Conservation (phyloP, 2,113 vertebrate genomes). For the Cettia cetti region DNA sequence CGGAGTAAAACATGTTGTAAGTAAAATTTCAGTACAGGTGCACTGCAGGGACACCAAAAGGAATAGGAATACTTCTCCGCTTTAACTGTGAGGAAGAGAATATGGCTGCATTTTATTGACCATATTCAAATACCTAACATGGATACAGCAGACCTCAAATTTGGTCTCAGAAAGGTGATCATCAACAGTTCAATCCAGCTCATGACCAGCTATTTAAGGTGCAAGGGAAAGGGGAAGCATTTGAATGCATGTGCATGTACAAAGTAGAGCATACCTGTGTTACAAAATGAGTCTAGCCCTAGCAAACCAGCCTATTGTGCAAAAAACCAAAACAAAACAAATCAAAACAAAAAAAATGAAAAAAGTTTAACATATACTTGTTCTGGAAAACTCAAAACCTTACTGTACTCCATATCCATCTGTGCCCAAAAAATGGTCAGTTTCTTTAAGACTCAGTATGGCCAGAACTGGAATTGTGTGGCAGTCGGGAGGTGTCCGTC, state of each 20-base stretch:
- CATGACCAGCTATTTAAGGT: not conserved
- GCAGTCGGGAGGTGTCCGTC: fast-evolving
- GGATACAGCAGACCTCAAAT: not conserved
- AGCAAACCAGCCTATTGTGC: not conserved
- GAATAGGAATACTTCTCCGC: not conserved
- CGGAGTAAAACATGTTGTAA: not conserved
- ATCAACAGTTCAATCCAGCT: too few relatives aligned
- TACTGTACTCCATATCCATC: not conserved
- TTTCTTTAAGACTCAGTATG: fast-evolving
- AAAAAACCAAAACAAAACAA: too few relatives aligned
- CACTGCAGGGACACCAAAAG: not conserved
- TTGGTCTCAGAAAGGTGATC: not conserved
- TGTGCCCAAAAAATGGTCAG: not conserved
- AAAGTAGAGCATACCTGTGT: not conserved
- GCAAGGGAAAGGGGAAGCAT: not conserved
- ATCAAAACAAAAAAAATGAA: too few relatives aligned
- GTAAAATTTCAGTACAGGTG: not conserved
- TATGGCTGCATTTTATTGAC: not conserved
- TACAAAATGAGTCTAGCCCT: not conserved
- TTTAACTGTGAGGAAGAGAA: not conserved
- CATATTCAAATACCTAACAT: not conserved
- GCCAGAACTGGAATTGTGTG: not conserved
- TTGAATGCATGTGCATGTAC: not conserved
- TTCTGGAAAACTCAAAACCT: not conserved
- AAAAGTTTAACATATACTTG: not conserved